Evolutionary conservation across 1,140 invertebrate species (phyloP), one percentile per base, ranked within the genome.

Genomic region (Pachyrhynchus sulphureomaculatus): DNA sequence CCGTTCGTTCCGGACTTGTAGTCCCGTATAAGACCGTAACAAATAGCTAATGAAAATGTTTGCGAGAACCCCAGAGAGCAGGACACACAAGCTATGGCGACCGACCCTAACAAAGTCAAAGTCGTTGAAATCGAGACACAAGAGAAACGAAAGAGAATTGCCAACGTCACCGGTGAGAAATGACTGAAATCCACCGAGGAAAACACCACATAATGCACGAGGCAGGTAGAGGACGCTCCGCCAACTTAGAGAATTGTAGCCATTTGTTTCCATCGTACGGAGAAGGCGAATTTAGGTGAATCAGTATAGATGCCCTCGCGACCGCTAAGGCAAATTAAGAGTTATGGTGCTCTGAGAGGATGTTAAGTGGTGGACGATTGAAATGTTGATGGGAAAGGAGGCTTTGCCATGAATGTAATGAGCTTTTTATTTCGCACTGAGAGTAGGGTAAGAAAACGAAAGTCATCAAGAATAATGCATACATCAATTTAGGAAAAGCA

Each of bases 41-140:
- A 72, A 72, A 72, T 72, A 70, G 70, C 70, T 70, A 72, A 72
- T 72, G 70, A 72, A 72, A 72, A 72, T 72, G 70, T 72, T 72
- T 65, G 61, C 64, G 68, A 71, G 58, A 53, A 23, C 57, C 48
- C 34, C 47, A 18, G 26, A 61, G 48, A 61, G 39, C 49, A 61
- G 57, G 57, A 60, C 57, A 60, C 47, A 51, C 48, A 23, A 39
- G 32, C 42, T 23, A 44, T 21, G 26, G 42, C 34, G 32, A 36
- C 17, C 57, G 42, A 58, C 61, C 64, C 49, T 69, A 71, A 73
- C 65, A 71, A 73, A 73, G 69, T 68, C 64, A 62, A 59, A 67
- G 68, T 68, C 66, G 62, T 73, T 67, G 66, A 64, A 64, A 54
- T 64, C 63, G 64, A 68, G 71, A 71, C 71, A 69, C 65, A 62